Conservation (phyloP, 2,888 invertebrate species). For the Dicycla oo region DNA sequence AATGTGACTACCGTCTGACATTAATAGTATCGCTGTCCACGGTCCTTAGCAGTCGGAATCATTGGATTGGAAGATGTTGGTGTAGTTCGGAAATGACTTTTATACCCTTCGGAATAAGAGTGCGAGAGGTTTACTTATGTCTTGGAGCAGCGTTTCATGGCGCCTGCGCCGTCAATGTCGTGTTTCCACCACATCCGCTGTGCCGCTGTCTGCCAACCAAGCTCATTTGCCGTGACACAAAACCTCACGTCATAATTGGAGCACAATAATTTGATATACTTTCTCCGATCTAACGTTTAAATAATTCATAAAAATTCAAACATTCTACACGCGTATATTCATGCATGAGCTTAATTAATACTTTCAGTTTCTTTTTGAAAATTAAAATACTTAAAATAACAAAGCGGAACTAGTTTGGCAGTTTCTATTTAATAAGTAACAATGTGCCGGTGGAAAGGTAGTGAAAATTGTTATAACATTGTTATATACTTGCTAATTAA, state of each 20-base stretch:
- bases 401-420: conserved; percentile 63
- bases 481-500: conserved; percentile 45
- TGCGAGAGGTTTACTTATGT: conserved; percentile 10
- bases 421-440: conserved; percentile 50
- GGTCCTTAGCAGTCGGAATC: conserved; percentile 25
- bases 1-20: conserved; percentile 60
- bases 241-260: conserved; percentile 84
- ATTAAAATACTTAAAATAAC: conserved; percentile 71
- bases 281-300: conserved; percentile 80
- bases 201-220: conserved; percentile 62
- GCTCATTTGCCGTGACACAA: conserved; percentile 77
- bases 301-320: conserved; percentile 81
- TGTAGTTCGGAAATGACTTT: conserved; percentile 31
- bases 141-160: conserved; percentile 17
- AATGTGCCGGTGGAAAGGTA: conserved; percentile 27
- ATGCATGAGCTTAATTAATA: conserved; percentile 77
- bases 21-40: conserved; percentile 53
- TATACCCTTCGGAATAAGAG: conserved; percentile 48
- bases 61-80: conserved; percentile 24
- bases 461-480: conserved; percentile 48
- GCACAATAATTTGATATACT: conserved; percentile 86
- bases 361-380: conserved; percentile 80
- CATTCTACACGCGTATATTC: conserved; percentile 68
- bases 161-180: conserved; percentile 47
- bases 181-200: conserved; percentile 63